Evolutionary conservation across 1,140 invertebrate genomes (phyloP).

Genomic region (Brachionus plicatilis): DNA sequence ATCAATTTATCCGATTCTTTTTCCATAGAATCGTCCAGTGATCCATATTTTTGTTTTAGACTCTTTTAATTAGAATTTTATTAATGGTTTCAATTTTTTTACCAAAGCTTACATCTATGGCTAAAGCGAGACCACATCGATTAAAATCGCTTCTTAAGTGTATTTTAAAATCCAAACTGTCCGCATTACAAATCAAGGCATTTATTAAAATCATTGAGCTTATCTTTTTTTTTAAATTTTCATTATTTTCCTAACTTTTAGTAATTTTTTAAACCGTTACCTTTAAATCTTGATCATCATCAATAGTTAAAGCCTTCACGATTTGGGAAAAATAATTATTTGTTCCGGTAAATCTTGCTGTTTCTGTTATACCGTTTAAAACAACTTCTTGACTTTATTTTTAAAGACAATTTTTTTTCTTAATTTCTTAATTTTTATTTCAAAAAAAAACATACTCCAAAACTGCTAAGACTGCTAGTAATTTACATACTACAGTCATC

Average conservation of each 20-base stretch:
- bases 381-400: slow-evolving; percentile 31
- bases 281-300: slow-evolving; percentile 30
- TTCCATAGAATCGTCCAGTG: background rate
- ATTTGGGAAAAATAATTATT: slow-evolving; percentile 2
- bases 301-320: background rate
- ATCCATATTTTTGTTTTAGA: slow-evolving; percentile 44
- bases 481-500: slow-evolving; percentile 10
- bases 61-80: slow-evolving; percentile 44
- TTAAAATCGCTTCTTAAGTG: slow-evolving; percentile 92
- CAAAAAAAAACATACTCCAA: slow-evolving; percentile 8
- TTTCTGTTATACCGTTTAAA: slow-evolving; percentile 1
- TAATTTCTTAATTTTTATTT: background rate
- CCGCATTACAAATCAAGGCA: slow-evolving; percentile 34
- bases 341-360: slow-evolving; percentile 2
- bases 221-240: background rate
- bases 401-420: background rate
- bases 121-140: slow-evolving; percentile 77
- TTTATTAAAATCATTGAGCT: slow-evolving; percentile 36
- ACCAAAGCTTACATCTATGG: slow-evolving; percentile 61
- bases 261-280: background rate
- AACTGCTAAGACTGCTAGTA: slow-evolving; percentile 5
- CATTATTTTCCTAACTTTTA: background rate
- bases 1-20: slow-evolving; percentile 65
- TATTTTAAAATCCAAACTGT: slow-evolving; percentile 76
- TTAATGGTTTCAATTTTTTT: slow-evolving; percentile 27